Evolutionary conservation across 2,113 vertebrate species (phyloP).

Genomic region (Lamprotornis superbus): DNA sequence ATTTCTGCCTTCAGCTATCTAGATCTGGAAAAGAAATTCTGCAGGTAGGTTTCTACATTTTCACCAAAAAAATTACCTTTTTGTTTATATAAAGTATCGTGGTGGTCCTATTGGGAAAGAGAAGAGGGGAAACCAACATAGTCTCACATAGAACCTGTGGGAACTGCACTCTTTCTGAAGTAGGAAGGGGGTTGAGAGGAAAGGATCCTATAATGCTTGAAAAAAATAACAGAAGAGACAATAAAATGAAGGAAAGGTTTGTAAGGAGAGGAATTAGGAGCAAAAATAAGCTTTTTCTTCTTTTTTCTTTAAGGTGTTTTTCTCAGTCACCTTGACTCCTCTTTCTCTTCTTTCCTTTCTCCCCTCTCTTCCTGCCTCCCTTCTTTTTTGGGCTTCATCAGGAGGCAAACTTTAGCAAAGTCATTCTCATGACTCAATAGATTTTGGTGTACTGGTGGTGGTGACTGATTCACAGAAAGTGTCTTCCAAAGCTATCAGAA

Average conservation of each 20-base stretch:
- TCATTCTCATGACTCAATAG: not conserved
- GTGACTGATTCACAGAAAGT: not conserved
- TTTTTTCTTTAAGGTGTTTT: not conserved
- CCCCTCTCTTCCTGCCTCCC: not conserved
- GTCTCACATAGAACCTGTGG: not conserved
- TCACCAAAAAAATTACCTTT: not conserved
- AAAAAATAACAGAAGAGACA: not conserved
- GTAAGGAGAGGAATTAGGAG: not conserved
- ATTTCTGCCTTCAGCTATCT: not conserved
- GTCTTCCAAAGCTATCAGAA: not conserved
- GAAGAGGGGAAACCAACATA: not conserved
- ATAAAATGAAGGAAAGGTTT: not conserved
- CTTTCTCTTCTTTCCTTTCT: not conserved
- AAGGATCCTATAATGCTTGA: not conserved
- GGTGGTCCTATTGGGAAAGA: not conserved
- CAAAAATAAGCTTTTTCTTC: not conserved
- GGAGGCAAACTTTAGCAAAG: not conserved
- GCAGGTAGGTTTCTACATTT: not conserved
- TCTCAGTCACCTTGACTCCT: not conserved
- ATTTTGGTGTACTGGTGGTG: not conserved
- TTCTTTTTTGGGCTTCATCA: not conserved
- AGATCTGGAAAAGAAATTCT: not conserved
- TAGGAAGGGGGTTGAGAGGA: not conserved
- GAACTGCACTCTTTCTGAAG: not conserved
- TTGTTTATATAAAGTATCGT: not conserved